Evolutionary conservation across 2,888 invertebrate genomes (phyloP), one percentile per base, ranked within the genome.

Genomic region (Perdita meconis): DNA sequence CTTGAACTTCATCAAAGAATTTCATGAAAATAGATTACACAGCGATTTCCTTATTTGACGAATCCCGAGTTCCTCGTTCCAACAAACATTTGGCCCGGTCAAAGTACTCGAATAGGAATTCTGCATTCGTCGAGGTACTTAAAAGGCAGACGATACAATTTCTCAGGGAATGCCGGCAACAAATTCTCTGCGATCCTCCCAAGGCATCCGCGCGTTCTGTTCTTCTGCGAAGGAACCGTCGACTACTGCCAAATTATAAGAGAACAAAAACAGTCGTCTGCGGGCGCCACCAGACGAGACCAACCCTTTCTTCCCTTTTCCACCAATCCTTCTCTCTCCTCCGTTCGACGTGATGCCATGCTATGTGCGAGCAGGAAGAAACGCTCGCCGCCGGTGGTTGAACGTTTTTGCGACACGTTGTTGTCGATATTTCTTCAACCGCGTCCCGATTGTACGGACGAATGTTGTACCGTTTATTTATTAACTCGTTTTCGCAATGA

Each of bases 281-380:
- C 79, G 75, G 80, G 79, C 79, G 80, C 80, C 80, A 79, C 79
- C 79, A 81, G 80, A 79, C 71, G 66, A 66, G 61, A 13, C 16
- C 44, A 40, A 34, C 63, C 24, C 19, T 61, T 60, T 44, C 51
- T 36, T 24, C 19, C 50, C 50, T 22, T 61, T 56, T 55, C 61
- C 40, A 53, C n/a, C 50, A 50, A 16, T 40, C 64, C 72, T 50
- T 77, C 6, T 30, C 30, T 30, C 6, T 30, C 30, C 30, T 55
- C 34, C 40, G 16, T 60, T 40, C 65, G 40, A 57, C 69, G 44
- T 26, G 70, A 70, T 76, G 76, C 51, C 56, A 42, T 47, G 68
- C 75, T 75, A 75, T 77, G 68, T 59, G 12, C 30, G 13, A 13
- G n/a, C 50, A 26, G 36, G 19, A 67, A 76, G 38, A 42, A 72